Evolutionary conservation across 23 tunicate genomes (phyloP).

Genomic region (Trididemnum clinides): DNA sequence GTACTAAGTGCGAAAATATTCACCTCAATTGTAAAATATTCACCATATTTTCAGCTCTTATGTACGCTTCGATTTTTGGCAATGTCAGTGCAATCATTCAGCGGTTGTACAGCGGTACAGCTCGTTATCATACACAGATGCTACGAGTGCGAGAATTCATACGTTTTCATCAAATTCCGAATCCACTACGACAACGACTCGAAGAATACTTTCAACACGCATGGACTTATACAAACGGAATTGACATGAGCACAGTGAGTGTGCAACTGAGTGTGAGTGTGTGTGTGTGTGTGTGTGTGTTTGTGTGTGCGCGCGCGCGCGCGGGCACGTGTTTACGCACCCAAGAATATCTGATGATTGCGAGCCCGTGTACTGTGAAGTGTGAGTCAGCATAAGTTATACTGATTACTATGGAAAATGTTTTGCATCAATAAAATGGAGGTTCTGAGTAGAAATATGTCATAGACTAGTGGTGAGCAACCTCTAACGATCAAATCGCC

Average conservation of each 20-base stretch:
- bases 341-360: no score
- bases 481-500: no score
- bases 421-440: no score
- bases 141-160: conserved; percentile 72
- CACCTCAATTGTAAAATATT: background rate
- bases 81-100: conserved; percentile 90
- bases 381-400: no score
- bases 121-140: conserved; percentile 87
- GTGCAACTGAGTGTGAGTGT: no score
- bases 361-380: no score
- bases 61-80: conserved; percentile 92
- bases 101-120: conserved; percentile 83
- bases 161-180: conserved; percentile 81
- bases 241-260: conserved; percentile 79
- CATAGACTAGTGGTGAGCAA: no score
- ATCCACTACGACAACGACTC: conserved; percentile 67
- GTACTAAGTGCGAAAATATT: background rate
- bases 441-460: no score
- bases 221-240: conserved; percentile 88
- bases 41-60: conserved; percentile 53
- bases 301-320: no score
- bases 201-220: conserved; percentile 94
- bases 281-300: no score
- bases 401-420: no score
- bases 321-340: no score